These are phyloP conservation scores for Mesopsocus fuscifrons DNA, from an alignment of 2,888 invertebrate genomes.

Conservation along the genomic window DNA sequence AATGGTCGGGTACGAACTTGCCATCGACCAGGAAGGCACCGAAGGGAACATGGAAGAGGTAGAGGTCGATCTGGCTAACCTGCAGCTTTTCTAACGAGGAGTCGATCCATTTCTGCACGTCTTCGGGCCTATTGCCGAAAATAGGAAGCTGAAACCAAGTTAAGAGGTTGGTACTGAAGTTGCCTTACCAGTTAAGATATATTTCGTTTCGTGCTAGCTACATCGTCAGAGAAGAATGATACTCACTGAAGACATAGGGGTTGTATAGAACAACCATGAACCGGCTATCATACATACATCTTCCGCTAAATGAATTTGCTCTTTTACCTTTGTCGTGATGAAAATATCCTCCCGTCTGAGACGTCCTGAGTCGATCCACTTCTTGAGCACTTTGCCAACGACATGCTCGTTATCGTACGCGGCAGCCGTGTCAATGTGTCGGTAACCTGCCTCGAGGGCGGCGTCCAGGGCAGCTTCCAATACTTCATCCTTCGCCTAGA, in stretches of 20 bases:
- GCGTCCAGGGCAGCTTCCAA: slow-evolving; percentile 43
- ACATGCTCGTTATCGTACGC: slow-evolving; percentile 58
- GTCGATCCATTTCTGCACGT: slow-evolving; percentile 43
- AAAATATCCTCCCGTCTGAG: slow-evolving; percentile 59
- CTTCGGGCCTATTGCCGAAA: slow-evolving; percentile 38
- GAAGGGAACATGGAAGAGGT: slow-evolving; percentile 54
- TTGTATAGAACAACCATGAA: too few relatives aligned
- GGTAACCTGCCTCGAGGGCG: slow-evolving; percentile 58
- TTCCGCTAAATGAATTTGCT: too few relatives aligned
- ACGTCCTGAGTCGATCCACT: slow-evolving; percentile 47
- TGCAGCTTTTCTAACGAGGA: slow-evolving; percentile 49
- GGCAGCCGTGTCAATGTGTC: slow-evolving; percentile 65
- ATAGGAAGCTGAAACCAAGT: slow-evolving; percentile 22
- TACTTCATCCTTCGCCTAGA: slow-evolving; percentile 27
- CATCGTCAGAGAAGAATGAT: too few relatives aligned
- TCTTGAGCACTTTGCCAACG: slow-evolving; percentile 51
- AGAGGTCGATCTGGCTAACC: slow-evolving; percentile 64
- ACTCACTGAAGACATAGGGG: too few relatives aligned
- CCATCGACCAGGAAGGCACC: slow-evolving; percentile 22
- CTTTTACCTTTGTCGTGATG: slow-evolving; percentile 61
- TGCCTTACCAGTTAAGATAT: too few relatives aligned
- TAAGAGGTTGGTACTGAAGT: neutral
- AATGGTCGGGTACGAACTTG: slow-evolving; percentile 17
- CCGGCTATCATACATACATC: too few relatives aligned
- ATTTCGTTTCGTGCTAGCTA: too few relatives aligned